Evolutionary conservation across 1,140 invertebrate species (phyloP).

Genomic region (Drosophila nebulosa): DNA sequence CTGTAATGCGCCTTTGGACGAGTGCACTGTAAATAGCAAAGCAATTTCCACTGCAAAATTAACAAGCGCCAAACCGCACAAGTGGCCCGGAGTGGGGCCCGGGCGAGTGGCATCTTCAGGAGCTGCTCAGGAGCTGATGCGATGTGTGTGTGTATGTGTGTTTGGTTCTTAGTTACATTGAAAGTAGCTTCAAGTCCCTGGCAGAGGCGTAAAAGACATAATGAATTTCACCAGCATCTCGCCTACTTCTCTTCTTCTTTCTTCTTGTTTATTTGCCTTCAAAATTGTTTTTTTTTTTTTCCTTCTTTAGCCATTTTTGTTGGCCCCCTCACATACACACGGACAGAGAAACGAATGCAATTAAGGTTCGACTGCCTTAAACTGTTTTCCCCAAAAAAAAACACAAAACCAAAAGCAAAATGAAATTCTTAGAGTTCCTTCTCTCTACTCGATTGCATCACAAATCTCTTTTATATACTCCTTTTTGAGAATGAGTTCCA

Average conservation of each 20-base stretch:
- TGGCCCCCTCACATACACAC: not conserved
- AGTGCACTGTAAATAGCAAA: constrained; percentile 77
- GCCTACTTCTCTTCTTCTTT: not conserved
- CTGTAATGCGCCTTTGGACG: constrained; percentile 62
- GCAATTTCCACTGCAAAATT: constrained; percentile 75
- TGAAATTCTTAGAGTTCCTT: not conserved
- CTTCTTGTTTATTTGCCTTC: constrained; percentile 47
- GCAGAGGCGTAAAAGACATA: constrained; percentile 45
- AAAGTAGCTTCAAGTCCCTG: constrained; percentile 23
- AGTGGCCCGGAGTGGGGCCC: constrained; percentile 1
- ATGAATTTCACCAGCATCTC: constrained; percentile 42
- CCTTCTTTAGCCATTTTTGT: constrained; percentile 39
- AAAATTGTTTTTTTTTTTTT: not conserved
- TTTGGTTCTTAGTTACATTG: constrained; percentile 30
- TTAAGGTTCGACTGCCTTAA: constrained; percentile 2
- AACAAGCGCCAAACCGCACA: constrained; percentile 69
- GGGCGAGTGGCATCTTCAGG: constrained; percentile 26
- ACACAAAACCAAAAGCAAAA: not conserved
- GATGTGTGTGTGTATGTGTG: not conserved
- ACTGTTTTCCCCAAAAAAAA: not conserved
- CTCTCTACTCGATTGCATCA: not conserved
- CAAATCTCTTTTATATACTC: not conserved
- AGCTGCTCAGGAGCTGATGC: too few species aligned
- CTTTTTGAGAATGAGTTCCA: not conserved
- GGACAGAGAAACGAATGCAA: not conserved